Evolutionary conservation across 2,113 vertebrate genomes (phyloP).

Genomic region (Syrmaticus mikado): DNA sequence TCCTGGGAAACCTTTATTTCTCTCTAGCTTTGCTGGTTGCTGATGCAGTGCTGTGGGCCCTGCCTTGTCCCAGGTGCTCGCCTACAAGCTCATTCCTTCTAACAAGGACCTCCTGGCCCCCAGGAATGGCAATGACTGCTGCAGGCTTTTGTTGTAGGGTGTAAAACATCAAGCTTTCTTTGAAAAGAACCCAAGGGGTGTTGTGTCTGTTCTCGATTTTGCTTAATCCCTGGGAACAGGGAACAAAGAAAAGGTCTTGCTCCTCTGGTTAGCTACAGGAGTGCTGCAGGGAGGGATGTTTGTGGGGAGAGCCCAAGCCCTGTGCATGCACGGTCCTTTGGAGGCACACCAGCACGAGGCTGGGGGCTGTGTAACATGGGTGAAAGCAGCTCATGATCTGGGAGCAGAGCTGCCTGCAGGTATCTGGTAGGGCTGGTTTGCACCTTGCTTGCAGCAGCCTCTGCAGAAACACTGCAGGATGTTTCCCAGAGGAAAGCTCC

Average conservation of each 20-base stretch:
- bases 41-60: no score
- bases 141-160: background rate
- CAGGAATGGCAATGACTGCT: background rate
- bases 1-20: background rate
- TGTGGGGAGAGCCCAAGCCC: background rate
- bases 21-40: background rate
- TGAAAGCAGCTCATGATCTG: background rate
- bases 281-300: background rate
- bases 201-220: background rate
- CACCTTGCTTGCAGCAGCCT: background rate
- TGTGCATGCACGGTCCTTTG: background rate
- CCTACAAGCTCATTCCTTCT: background rate
- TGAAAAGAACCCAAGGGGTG: background rate
- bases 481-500: background rate
- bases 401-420: background rate
- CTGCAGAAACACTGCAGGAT: background rate
- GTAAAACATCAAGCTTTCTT: background rate
- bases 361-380: background rate
- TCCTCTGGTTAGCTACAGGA: background rate
- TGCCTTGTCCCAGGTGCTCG: accelerated
- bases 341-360: background rate
- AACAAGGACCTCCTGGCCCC: background rate
- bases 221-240: background rate
- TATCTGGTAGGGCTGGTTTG: background rate
- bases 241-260: background rate